Evolutionary conservation across 2,888 invertebrate genomes (phyloP), one percentile per base, ranked within the genome.

Genomic region (Diaprepes abbreviatus): DNA sequence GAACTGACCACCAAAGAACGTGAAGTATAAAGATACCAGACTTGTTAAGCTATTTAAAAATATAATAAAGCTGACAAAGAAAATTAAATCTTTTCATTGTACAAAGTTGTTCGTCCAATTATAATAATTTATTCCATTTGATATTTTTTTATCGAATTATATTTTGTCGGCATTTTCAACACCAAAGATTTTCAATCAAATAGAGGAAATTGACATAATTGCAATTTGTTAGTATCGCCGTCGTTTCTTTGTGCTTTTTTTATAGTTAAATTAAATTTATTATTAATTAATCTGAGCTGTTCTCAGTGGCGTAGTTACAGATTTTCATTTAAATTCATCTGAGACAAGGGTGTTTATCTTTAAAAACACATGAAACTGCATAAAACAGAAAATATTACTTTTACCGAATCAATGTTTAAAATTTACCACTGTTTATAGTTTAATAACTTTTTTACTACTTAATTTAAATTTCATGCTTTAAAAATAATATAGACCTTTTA

Each of bases 41-140:
- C 28, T 16, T 50, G 28, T 14, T 50, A 16, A 17, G 19, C 10
- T 50, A 50, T 14, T 50, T 50, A 50, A 50, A 50, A 28, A 28
- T 28, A 12, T 16, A 50, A 28, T 12, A 14, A 16, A 24, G 10
- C 5, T 45, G 24, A 12, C 28, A 50, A 50, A 14, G 28, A 28
- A 50, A 50, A 45, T 45, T 45, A 45, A 45, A 45, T 45, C 28
- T 50, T 12, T 45, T 14, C 14, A 16, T 7, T 14, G 28, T 16
- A 50, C 9, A 28, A 50, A 50, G 28, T 28, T 50, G 28, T 21
- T 1, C 1, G 9, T 7, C 10, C 24, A 14, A 50, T 50, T 50
- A 50, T 45, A 24, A 45, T 50, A 50, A n/a, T 28, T 7, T 28
- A 50, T 50, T 50, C 48, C 48, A 4, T n/a, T 50, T 50, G 48